Evolutionary conservation across 2,113 vertebrate species (phyloP), one percentile per base, ranked within the genome.

Genomic region (Rhagologus leucostigma): DNA sequence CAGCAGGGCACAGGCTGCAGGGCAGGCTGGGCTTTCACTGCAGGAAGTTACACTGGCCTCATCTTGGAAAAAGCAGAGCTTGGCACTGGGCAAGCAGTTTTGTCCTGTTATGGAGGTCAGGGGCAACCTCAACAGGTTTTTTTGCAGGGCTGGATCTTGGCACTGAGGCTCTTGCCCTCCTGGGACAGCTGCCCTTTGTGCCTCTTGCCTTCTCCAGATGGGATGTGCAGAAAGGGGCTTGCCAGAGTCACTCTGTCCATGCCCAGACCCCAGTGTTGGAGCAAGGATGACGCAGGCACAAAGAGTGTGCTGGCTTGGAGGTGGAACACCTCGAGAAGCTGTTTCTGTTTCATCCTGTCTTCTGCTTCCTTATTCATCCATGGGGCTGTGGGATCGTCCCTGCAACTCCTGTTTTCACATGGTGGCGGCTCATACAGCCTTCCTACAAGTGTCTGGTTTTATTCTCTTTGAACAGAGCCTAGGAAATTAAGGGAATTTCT

Each of bases 181-280:
- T 0, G 9, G 79, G 35, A 44, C 17, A 37, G 33, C 21, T 1
- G 2, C 23, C 7, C 37, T 30, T 30, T 0, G 1, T n/a, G 46
- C 50, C 55, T 13, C 46, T 57, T 1, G 9, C 20, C 35, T 55
- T 59, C 22, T 60, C 30, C 35, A 8, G 44, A 4, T 7, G 10
- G 22, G 24, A 6, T 37, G 41, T 44, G 35, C 22, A 44, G 55
- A 39, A 87, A 33, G 9, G 79, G 55, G 29, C 50, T 69, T 49
- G 6, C 63, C 20, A 13, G n/a, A 26, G n/a, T 55, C 52, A 1
- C 4, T 49, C 57, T 82, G 33, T 4, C 55, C 0, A 0, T 74
- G 41, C 26, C 16, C 3, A 2, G 83, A 13, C 10, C 32, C 22
- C 14, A 18, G 20, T 23, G 12, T 2, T 74, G 55, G 68, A 90